These are phyloP conservation scores for Momotus momota DNA, from an alignment of 2,797 vertebrate species.

Conservation along the genomic window DNA sequence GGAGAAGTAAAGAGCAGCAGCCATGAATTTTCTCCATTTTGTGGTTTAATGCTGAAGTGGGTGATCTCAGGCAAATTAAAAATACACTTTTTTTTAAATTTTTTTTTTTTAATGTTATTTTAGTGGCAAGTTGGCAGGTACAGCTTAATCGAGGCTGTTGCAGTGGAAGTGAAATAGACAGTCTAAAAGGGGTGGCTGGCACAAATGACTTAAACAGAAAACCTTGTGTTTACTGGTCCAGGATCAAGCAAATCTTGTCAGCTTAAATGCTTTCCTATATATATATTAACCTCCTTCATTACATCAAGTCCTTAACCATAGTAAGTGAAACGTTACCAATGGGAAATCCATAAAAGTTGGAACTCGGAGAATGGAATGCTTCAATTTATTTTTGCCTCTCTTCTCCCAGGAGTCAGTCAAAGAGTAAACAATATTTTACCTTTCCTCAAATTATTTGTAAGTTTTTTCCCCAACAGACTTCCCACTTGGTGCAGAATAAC, in stretches of 20 bases:
- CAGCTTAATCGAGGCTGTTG: constrained; percentile 2
- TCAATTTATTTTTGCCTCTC: constrained; percentile 10
- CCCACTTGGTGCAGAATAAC: constrained; percentile 27
- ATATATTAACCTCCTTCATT: constrained; percentile 17
- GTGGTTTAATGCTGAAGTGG: background rate
- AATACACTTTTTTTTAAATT: background rate
- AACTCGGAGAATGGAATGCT: constrained; percentile 12
- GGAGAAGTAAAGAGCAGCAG: background rate
- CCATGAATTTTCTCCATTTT: background rate
- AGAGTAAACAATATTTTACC: constrained; percentile 40
- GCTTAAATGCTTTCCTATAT: background rate
- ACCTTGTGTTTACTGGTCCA: constrained; percentile 31
- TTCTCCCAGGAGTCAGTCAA: constrained; percentile 34
- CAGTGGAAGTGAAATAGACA: constrained; percentile 30
- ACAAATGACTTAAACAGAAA: constrained; percentile 22
- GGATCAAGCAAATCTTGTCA: constrained; percentile 29
- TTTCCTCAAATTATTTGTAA: constrained; percentile 17
- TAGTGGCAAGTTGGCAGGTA: background rate
- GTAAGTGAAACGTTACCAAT: constrained; percentile 23
- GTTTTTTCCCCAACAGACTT: constrained; percentile 49
- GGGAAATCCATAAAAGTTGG: constrained; percentile 36
- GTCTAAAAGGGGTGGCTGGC: background rate
- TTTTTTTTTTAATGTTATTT: no score
- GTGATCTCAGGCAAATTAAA: constrained; percentile 25
- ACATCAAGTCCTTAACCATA: background rate